These are phyloP conservation scores for Tipula helvola DNA, from an alignment of 2,888 invertebrate genomes.

Conservation along the genomic window DNA sequence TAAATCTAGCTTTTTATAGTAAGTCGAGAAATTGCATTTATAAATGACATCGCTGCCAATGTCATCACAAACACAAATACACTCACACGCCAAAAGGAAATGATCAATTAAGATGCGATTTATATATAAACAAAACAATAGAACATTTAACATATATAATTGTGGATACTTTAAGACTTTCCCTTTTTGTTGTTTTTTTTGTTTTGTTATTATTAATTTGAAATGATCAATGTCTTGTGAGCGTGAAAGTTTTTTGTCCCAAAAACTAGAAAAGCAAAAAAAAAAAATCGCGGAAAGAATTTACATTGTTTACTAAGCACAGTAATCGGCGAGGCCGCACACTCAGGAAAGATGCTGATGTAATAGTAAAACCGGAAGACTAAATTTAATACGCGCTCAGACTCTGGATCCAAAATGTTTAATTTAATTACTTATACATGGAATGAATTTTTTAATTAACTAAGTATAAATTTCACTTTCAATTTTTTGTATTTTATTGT, in stretches of 20 bases:
- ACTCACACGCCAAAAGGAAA: not conserved
- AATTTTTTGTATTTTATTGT: not conserved
- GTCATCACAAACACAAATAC: not conserved
- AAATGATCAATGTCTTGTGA: not conserved
- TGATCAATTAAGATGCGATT: not conserved
- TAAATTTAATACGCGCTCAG: not conserved
- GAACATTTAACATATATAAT: not conserved
- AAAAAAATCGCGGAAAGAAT: not conserved
- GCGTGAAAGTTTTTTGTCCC: not conserved
- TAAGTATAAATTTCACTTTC: not conserved
- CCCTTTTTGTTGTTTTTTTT: not conserved
- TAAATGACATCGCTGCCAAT: not conserved
- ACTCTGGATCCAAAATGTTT: not conserved
- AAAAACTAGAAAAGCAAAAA: not conserved
- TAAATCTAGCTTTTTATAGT: not conserved
- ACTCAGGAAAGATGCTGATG: not conserved
- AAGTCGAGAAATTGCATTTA: not conserved
- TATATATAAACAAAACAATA: not conserved
- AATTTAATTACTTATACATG: not conserved
- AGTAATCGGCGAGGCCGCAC: not conserved
- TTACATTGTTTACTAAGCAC: not conserved
- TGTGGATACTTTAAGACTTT: not conserved
- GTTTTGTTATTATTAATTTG: not conserved
- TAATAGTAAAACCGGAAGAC: not conserved
- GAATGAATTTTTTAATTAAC: not conserved